Evolutionary conservation across 2,797 vertebrate genomes (phyloP).

Genomic region (Acanthiza pusilla): DNA sequence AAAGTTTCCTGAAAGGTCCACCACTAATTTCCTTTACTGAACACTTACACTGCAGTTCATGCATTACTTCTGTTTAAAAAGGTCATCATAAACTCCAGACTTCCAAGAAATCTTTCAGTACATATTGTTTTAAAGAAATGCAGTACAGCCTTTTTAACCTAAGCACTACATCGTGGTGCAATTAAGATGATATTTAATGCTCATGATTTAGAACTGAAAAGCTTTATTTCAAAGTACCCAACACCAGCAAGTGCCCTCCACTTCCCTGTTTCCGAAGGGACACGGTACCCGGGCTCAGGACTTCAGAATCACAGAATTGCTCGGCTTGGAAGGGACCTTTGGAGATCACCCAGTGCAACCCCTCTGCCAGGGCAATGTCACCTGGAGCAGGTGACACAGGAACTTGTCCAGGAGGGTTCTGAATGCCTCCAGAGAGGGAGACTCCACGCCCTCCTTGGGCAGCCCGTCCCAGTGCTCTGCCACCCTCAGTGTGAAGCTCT

Average conservation of each 20-base stretch:
- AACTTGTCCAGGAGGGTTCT: rapidly evolving
- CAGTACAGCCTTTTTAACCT: not conserved
- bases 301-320: rapidly evolving
- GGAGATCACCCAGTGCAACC: not conserved
- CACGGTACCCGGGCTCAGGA: rapidly evolving
- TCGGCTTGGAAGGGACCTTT: not conserved
- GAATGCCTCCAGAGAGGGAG: not conserved
- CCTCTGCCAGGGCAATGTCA: not conserved
- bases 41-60: not conserved
- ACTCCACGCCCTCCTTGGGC: not conserved
- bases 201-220: not conserved
- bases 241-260: rapidly evolving
- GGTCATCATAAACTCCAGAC: not conserved
- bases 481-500: rapidly evolving
- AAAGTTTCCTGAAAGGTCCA: not conserved
- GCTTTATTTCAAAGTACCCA: not conserved
- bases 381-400: not conserved
- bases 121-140: not conserved
- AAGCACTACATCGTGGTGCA: not conserved
- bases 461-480: not conserved
- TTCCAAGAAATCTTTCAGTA: not conserved
- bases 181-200: rapidly evolving
- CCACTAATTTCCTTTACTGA: not conserved
- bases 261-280: rapidly evolving
- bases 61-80: not conserved